Evolutionary conservation across 1,140 invertebrate genomes (phyloP).

Genomic region (Aphaenogaster ashmeadi): DNA sequence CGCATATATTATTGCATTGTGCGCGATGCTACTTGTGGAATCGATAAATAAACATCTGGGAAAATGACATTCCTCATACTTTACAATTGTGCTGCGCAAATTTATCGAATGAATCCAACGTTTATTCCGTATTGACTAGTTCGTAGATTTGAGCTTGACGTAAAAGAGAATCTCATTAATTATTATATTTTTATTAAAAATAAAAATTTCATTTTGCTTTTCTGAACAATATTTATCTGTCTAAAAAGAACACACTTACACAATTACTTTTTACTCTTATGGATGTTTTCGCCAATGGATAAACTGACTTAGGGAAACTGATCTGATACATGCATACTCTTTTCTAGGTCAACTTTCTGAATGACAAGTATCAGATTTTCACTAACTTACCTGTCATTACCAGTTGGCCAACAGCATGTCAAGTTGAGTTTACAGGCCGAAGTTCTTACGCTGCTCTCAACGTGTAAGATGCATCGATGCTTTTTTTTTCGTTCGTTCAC

Average conservation of each 20-base stretch:
- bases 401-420: background rate
- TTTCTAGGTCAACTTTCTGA: background rate
- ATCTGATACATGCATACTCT: background rate
- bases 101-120: background rate
- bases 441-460: background rate
- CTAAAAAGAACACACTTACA: background rate
- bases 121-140: background rate
- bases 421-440: background rate
- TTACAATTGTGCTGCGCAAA: background rate
- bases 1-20: background rate
- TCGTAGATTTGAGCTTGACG: background rate
- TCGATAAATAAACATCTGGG: background rate
- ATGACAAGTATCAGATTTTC: background rate
- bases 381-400: background rate
- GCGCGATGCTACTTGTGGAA: background rate
- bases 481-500: background rate
- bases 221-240: background rate
- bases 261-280: background rate
- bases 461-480: background rate
- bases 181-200: background rate
- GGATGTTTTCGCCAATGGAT: background rate
- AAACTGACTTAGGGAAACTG: background rate
- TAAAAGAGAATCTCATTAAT: background rate
- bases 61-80: background rate
- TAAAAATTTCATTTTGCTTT: background rate